Evolutionary conservation across 1,140 invertebrate species (phyloP), one percentile per base, ranked within the genome.

Genomic region (Odontomachus brunneus): DNA sequence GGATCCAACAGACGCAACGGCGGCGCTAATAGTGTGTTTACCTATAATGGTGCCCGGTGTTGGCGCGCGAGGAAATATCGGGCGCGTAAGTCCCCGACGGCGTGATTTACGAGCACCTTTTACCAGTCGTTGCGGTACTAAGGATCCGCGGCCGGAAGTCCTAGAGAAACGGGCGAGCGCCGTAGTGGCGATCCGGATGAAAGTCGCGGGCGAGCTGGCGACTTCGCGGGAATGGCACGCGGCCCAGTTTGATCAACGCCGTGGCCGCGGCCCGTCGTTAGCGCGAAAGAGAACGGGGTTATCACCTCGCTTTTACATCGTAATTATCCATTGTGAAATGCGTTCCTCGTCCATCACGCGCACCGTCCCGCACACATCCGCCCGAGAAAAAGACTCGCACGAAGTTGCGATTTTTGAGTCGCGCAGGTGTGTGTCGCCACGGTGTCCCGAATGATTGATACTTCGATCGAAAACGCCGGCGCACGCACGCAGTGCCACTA

Each of bases 11-110:
- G 73, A 5, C 29, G 69, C 72, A 80, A 60, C 57, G 33, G 73
- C 55, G 15, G 75, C 62, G 82, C 63, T 89, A 89, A 89, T 89
- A 85, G 85, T 53, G 62, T 69, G 62, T 87, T 89, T 85, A 89
- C 82, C 82, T 85, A 89, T 89, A 89, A 89, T 85, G 78, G 49
- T 72, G 29, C 71, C 17, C 17, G 57, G 22, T 24, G 83, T n/a
- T 38, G 65, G 51, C 38, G 48, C 24, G 73, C 24, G 62, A 51
- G 62, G 55, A 74, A 81, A 88, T 72, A 48, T 82, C 63, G 15
- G 14, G n/a, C 71, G 65, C 69, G 60, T 60, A 60, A 78, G 59
- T 33, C 38, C 0, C 38, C 38, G 38, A 44, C 73, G 5, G 57
- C 48, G n/a, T 87, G 69, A 87, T 87, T 87, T 78, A 66, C 72